phyloP scores from a whole-genome alignment of 2,888 invertebrate species.

The Troides helena region DNA sequence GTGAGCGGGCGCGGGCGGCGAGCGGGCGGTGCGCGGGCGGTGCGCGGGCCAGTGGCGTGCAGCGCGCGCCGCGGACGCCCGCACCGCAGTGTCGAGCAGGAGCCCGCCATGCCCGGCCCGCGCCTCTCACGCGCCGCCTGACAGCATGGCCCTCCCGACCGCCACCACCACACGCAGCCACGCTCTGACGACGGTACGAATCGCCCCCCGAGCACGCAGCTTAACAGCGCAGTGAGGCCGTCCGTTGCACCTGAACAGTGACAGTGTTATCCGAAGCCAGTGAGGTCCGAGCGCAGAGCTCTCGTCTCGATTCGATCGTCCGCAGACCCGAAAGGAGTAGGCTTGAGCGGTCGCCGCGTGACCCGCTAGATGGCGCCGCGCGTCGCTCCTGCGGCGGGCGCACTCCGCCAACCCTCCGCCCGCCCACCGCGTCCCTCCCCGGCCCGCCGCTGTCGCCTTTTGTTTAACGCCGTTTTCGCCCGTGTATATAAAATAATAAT shows the following conservation, averaged over 20 bases:
- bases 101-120: conserved; percentile 80
- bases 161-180: conserved; percentile 80
- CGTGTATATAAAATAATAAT: conserved; percentile 77
- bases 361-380: conserved; percentile 75
- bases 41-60: conserved; percentile 77
- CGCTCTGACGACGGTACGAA: conserved; percentile 79
- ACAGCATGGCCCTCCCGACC: conserved; percentile 79
- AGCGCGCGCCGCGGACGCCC: conserved; percentile 79
- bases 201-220: conserved; percentile 31
- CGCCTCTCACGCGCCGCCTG: conserved; percentile 78
- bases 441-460: conserved; percentile 70
- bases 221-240: conserved; percentile 30
- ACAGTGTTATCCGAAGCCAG: conserved; percentile 61
- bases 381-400: conserved; percentile 78
- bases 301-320: conserved; percentile 77
- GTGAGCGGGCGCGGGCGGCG: conserved; percentile 55
- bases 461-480: conserved; percentile 66
- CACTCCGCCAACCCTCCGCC: conserved; percentile 66
- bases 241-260: conserved; percentile 55
- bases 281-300: conserved; percentile 61
- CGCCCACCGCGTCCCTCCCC: conserved; percentile 75
- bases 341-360: conserved; percentile 73
- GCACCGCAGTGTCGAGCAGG: conserved; percentile 78
- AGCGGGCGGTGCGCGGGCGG: conserved; percentile 60
- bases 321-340: conserved; percentile 71